Conservation (phyloP, 2,888 invertebrate genomes). For the Synergus umbraculus region DNA sequence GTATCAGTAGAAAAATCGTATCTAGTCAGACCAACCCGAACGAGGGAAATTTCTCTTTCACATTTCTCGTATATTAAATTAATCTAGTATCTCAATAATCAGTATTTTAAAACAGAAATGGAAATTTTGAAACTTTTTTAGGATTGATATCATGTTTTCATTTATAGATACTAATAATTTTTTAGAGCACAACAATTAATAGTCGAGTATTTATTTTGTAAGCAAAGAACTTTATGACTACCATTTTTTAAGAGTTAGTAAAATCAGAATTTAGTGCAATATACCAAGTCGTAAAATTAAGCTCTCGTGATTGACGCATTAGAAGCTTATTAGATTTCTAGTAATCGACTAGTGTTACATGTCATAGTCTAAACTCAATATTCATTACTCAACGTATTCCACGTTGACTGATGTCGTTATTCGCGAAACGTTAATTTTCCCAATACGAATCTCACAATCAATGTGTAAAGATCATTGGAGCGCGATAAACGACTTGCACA, state of each 20-base stretch:
- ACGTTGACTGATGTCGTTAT: background rate
- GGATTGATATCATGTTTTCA: background rate
- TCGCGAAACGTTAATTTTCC: constrained; percentile 2
- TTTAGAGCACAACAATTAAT: background rate
- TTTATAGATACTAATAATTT: background rate
- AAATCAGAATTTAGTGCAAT: background rate
- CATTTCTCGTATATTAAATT: background rate
- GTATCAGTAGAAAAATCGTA: background rate
- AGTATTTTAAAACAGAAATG: background rate
- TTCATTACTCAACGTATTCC: background rate
- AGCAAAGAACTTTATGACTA: background rate
- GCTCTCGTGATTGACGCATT: background rate
- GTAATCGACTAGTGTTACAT: background rate
- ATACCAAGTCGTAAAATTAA: background rate
- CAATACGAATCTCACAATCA: background rate
- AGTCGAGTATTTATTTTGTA: background rate
- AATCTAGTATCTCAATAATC: background rate
- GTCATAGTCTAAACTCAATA: background rate
- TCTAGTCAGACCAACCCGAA: constrained; percentile 2
- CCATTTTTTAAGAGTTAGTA: background rate
- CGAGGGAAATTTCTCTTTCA: background rate
- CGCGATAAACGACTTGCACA: background rate
- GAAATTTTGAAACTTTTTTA: background rate
- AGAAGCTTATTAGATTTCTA: background rate
- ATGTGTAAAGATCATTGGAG: background rate